phyloP scores from a whole-genome alignment of 2,888 invertebrate species.

The Toxonevra muliebris region DNA sequence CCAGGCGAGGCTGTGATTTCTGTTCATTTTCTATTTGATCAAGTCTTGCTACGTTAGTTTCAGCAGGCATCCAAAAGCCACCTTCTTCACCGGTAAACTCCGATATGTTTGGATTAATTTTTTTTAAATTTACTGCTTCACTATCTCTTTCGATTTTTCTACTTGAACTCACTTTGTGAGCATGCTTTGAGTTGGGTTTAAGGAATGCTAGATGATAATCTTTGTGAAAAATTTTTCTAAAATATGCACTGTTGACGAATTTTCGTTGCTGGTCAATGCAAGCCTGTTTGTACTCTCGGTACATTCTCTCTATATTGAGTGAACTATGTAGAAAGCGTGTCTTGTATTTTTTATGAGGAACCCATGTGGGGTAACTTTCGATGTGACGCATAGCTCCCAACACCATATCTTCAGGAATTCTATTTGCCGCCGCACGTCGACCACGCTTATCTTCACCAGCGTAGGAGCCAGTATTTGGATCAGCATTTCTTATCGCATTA shows the following conservation, averaged over 20 bases:
- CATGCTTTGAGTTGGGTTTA: constrained; percentile 30
- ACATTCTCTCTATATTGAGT: constrained; percentile 41
- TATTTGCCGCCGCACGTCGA: constrained; percentile 30
- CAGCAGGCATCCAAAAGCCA: constrained; percentile 36
- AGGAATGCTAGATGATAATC: constrained; percentile 40
- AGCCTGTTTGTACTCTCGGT: constrained; percentile 39
- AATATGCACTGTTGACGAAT: constrained; percentile 31
- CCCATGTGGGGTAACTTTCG: constrained; percentile 42
- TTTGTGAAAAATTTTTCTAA: constrained; percentile 40
- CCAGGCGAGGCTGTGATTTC: too few relatives aligned
- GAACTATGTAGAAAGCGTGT: constrained; percentile 41
- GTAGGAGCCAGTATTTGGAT: constrained; percentile 41
- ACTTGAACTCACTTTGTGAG: constrained; percentile 31
- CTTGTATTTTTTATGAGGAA: constrained; percentile 41
- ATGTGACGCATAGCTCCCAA: constrained; percentile 39
- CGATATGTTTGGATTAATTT: constrained; percentile 40
- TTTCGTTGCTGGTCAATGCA: constrained; percentile 30
- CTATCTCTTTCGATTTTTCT: constrained; percentile 16
- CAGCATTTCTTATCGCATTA: constrained; percentile 40
- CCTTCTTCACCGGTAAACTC: constrained; percentile 43
- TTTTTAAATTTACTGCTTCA: constrained; percentile 11
- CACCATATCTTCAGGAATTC: constrained; percentile 36
- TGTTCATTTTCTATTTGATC: too few relatives aligned
- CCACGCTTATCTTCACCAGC: constrained; percentile 40
- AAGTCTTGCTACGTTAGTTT: neutral